Conservation (phyloP, 2,113 vertebrate genomes). For the Pterocles burchelli region DNA sequence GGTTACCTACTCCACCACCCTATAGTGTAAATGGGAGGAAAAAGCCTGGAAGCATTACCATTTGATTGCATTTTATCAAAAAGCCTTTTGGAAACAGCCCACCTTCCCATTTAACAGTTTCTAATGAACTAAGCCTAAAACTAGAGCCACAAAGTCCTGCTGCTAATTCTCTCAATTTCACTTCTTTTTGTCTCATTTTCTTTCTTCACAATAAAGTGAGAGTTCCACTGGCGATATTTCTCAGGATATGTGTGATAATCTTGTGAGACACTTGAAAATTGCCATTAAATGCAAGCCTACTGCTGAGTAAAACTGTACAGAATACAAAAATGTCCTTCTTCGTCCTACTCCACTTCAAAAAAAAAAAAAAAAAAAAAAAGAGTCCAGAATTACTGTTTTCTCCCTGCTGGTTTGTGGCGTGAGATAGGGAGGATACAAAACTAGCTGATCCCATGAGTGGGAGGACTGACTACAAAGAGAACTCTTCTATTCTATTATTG, state of each 20-base stretch:
- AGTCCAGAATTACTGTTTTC: conserved; percentile 11
- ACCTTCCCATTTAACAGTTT: neutral
- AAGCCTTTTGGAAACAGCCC: neutral
- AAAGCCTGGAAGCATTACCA: neutral
- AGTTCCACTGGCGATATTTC: neutral
- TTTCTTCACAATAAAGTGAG: neutral
- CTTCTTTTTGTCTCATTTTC: neutral
- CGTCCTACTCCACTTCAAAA: neutral
- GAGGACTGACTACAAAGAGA: conserved; percentile 38
- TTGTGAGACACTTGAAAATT: neutral
- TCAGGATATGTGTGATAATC: neutral
- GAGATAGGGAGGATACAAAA: neutral
- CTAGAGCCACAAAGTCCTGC: neutral
- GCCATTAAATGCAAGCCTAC: neutral
- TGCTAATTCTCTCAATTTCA: neutral
- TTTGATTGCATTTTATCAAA: neutral
- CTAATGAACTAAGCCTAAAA: neutral
- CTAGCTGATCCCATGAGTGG: conserved; percentile 20
- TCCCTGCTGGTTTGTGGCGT: neutral
- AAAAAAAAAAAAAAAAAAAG: neutral
- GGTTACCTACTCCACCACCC: neutral
- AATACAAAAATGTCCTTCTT: neutral
- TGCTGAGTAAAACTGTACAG: neutral
- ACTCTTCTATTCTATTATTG: conserved; percentile 20
- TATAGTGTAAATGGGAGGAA: neutral